Evolutionary conservation across 2,113 vertebrate genomes (phyloP), one percentile per base, ranked within the genome.

Genomic region (Pundamilia nyererei): DNA sequence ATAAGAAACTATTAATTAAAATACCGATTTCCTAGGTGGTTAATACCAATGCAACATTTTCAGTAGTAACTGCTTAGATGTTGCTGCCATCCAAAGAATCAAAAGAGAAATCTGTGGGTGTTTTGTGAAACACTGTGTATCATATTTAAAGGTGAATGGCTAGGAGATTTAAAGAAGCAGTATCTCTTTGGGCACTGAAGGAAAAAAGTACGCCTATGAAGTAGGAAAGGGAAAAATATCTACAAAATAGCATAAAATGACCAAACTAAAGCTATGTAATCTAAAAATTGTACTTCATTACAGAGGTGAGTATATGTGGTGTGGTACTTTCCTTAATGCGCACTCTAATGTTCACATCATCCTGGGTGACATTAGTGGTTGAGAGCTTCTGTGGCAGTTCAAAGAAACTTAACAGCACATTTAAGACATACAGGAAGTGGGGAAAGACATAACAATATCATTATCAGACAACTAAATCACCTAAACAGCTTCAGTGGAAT

Each of bases 401-500:
- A 12, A 68, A 13, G 62, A 31, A 38, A 53, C 14, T 35, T 13
- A 35, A n/a, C 6, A 80, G 79, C 33, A 17, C 53, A 42, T 14
- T 33, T 49, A 7, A 84, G 51, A 68, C 33, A 10, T 10, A 26
- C 33, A 62, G 80, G n/a, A 54, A 79, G 40, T 55, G 9, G 26
- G 9, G 54, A 56, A 82, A 84, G 15, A 86, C 11, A 10, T 38
- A 80, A 82, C 33, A 84, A 42, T 15, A 7, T 56, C 42, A 72
- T 84, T 54, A 89, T 87, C 82, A 38, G 19, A 47, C 83, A n/a
- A 21, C 65, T 79, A 26, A 84, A 80, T 51, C 55, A 51, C 60
- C 65, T 75, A 14, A 35, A 35, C 45, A 26, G 65, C 19, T 5
- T 65, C 51, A 49, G 35, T 72, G 51, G 72, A 83, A 81, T 72